Percentiles rank a stretch among this genome's conserved stretches.
phyloP scores from a whole-genome alignment of 1,140 invertebrate species.

The Sycophila sp. region DNA sequence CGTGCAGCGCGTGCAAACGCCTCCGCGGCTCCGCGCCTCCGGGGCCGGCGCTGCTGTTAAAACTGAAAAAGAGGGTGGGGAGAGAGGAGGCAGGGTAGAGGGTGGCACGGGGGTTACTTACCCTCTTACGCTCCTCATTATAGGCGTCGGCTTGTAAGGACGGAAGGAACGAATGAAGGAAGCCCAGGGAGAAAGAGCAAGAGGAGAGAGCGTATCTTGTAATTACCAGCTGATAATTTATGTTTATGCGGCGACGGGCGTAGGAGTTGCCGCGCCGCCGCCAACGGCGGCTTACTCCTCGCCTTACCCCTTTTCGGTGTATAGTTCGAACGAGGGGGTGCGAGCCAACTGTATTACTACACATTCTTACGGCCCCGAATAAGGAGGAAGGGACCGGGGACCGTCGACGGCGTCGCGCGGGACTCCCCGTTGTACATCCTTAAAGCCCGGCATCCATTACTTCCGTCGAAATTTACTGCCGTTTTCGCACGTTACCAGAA shows the following conservation, averaged over 20 bases:
- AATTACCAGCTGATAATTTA: slow-evolving; percentile 69
- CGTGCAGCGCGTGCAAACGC: slow-evolving; percentile 34
- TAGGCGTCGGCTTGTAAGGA: slow-evolving; percentile 47
- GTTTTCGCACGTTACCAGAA: slow-evolving; percentile 63
- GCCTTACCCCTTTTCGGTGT: slow-evolving; percentile 60
- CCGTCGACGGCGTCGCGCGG: slow-evolving; percentile 36
- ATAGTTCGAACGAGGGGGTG: slow-evolving; percentile 22
- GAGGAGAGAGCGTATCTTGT: slow-evolving; percentile 59
- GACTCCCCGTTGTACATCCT: slow-evolving; percentile 56
- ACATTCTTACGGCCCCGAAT: slow-evolving; percentile 57
- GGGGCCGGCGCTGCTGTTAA: too few relatives aligned
- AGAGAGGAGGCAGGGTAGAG: slow-evolving; percentile 41
- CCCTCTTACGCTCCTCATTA: slow-evolving; percentile 54
- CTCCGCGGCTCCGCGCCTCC: slow-evolving; percentile 27
- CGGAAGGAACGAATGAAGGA: slow-evolving; percentile 44
- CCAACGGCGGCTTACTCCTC: slow-evolving; percentile 55
- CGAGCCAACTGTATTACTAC: slow-evolving; percentile 60
- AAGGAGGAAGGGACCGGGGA: slow-evolving; percentile 40
- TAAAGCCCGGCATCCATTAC: slow-evolving; percentile 62
- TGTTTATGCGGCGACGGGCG: slow-evolving; percentile 62
- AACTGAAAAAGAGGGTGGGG: slow-evolving; percentile 13
- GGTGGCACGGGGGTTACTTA: slow-evolving; percentile 38
- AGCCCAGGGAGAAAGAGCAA: slow-evolving; percentile 32
- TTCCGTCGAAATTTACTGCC: slow-evolving; percentile 59
- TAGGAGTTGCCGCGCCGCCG: slow-evolving; percentile 30